Conservation (phyloP, 35 echinoderm and acorn worm genomes). For the Ptychodera flava region DNA sequence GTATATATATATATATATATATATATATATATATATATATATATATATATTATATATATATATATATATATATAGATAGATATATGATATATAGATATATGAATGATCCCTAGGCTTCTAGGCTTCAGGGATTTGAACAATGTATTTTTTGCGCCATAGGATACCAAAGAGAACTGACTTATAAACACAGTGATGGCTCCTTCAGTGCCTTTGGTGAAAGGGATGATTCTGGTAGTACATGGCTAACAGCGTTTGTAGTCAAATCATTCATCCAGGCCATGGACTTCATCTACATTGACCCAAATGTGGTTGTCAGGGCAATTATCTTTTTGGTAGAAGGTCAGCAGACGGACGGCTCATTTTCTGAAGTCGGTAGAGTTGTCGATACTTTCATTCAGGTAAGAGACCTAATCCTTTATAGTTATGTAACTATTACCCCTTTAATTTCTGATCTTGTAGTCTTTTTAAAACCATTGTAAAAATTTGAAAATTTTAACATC, state of each 20-base stretch:
- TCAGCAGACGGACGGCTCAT: constrained; percentile 41
- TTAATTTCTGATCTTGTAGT: background rate
- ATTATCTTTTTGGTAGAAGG: constrained; percentile 19
- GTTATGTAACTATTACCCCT: background rate
- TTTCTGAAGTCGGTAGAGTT: constrained; percentile 43
- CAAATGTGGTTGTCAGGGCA: constrained; percentile 18
- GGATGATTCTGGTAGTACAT: constrained; percentile 66
- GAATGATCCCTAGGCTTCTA: too few relatives aligned
- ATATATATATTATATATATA: too few relatives aligned
- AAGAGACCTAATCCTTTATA: background rate
- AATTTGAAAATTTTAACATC: background rate
- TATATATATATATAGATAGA: too few relatives aligned
- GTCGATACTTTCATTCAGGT: constrained; percentile 41
- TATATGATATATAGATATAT: too few relatives aligned
- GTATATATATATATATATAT: too few relatives aligned
- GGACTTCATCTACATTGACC: constrained; percentile 63
- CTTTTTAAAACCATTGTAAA: background rate
- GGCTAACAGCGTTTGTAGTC: constrained; percentile 91
- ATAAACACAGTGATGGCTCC: constrained; percentile 61
- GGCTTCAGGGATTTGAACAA: too few relatives aligned
- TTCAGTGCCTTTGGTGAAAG: constrained; percentile 88
- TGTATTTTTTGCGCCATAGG: constrained; percentile 23
- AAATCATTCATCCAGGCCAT: constrained; percentile 64
- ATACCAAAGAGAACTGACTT: constrained; percentile 76
- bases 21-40: too few relatives aligned